These are phyloP conservation scores for Zapus hudsonius DNA, from an alignment of 2,113 vertebrate species.

Conservation along the genomic window DNA sequence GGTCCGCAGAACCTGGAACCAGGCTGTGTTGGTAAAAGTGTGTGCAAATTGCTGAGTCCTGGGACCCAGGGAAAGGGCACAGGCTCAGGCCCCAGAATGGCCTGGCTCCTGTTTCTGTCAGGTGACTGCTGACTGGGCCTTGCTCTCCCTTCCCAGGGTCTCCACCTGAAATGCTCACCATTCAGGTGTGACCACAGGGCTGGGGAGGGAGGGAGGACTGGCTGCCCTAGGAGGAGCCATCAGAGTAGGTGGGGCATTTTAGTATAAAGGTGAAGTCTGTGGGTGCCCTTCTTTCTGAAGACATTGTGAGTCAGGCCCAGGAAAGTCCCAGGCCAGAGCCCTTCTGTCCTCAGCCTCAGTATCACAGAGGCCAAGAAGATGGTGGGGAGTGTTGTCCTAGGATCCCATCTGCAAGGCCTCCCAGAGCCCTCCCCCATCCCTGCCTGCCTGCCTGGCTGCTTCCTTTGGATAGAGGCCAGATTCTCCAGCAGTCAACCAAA, in stretches of 20 bases:
- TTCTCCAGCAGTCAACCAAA: neutral
- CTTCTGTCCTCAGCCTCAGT: neutral
- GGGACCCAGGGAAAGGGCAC: no score
- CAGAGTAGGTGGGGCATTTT: fast-evolving
- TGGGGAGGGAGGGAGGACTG: neutral
- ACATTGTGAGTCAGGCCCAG: no score
- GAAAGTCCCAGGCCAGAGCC: neutral
- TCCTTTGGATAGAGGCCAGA: neutral
- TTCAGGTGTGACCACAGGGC: neutral
- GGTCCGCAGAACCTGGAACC: neutral
- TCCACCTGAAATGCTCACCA: neutral
- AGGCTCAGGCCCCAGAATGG: neutral
- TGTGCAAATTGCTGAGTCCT: neutral
- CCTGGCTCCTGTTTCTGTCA: neutral
- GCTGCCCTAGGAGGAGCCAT: neutral
- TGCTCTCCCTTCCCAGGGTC: neutral
- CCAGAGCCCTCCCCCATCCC: no score
- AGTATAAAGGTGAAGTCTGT: neutral
- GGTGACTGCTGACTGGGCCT: neutral
- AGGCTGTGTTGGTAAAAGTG: neutral
- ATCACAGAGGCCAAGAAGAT: neutral
- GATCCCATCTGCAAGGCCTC: no score
- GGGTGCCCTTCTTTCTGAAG: neutral
- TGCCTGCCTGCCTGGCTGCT: neutral
- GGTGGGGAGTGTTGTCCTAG: neutral